Base-by-base conservation (phyloP, 2,888 invertebrate species). In the Pristionchus japonicus region DNA sequence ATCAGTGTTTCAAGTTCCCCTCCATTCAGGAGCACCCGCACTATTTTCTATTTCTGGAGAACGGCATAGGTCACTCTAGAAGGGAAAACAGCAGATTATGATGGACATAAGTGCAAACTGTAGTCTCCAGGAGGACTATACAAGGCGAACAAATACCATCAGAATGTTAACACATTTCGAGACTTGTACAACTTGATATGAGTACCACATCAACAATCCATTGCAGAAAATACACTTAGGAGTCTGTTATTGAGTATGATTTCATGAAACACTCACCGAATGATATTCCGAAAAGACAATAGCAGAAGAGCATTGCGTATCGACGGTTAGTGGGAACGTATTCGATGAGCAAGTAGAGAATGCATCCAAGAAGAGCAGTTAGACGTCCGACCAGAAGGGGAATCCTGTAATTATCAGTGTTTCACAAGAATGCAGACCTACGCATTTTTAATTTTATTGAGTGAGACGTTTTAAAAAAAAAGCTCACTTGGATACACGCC, bases 261-360 rank as follows among this genome's bases (percentile, higher is more conserved):
- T n/a, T n/a, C 20, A 23, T 52, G 17, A 52, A 52, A 57, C 6
- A 23, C 77, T 70, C 1, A 87, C 87, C 61, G 61, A 87, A 87
- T 1, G 57, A 52, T 3, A 80, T 87, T 49, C 87, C 87, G 47
- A 87, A 87, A 15, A 87, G 87, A n/a, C 40, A 77, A 31, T 87
- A 87, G 43, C 77, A 87, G 87, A 87, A 47, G 40, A 87, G 87
- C 87, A 87, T 87, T 6, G 87, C 87, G 80, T 57, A 87, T 87
- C 87, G 34, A 11, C 80, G 52, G 43, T 87, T 37, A 13, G 52
- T 52, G 27, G 87, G 87, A 1, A 87, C 43, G 43, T 57, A 87
- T 27, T 87, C 87, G 27, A 87, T 80, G 57, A 87, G 57, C 6
- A 87, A 80, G 57, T 87, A 87, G 52, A 87, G 61, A 80, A 87